These are phyloP conservation scores for Montipora cactus DNA, from an alignment of 64 coral and sea anemone genomes.

Conservation along the genomic window DNA sequence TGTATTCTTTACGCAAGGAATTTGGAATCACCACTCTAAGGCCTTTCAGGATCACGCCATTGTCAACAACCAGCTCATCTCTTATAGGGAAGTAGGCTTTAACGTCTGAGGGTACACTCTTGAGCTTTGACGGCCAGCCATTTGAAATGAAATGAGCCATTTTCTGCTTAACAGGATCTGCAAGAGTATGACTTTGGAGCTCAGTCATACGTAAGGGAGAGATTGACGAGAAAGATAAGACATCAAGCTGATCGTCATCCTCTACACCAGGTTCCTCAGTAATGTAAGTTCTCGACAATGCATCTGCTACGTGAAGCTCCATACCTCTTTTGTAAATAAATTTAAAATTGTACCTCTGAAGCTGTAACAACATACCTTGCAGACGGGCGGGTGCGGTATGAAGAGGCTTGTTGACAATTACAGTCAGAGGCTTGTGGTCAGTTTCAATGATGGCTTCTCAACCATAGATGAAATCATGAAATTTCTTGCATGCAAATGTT, in stretches of 20 bases:
- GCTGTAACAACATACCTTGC: neutral
- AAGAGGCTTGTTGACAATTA: slow-evolving; percentile 15
- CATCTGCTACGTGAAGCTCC: neutral
- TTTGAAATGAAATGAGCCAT: neutral
- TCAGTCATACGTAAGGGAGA: neutral
- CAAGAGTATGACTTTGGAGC: neutral
- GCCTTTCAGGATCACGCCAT: neutral
- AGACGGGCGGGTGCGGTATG: neutral
- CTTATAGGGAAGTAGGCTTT: neutral
- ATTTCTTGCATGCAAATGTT: neutral
- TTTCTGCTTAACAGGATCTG: neutral
- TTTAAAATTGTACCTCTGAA: slow-evolving; percentile 1
- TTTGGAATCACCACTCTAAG: neutral
- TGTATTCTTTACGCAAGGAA: neutral
- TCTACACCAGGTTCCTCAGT: neutral
- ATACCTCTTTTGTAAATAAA: neutral
- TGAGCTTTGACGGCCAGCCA: slow-evolving; percentile 4
- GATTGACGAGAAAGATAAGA: neutral
- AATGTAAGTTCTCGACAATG: neutral
- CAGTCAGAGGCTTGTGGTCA: slow-evolving; percentile 19
- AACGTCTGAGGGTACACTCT: neutral
- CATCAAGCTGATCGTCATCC: neutral
- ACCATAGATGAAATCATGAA: slow-evolving; percentile 1
- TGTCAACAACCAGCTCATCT: neutral
- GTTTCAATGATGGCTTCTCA: neutral